These are phyloP conservation scores for Diloba caeruleocephala DNA, from an alignment of 2,888 invertebrate genomes.

Conservation along the genomic window DNA sequence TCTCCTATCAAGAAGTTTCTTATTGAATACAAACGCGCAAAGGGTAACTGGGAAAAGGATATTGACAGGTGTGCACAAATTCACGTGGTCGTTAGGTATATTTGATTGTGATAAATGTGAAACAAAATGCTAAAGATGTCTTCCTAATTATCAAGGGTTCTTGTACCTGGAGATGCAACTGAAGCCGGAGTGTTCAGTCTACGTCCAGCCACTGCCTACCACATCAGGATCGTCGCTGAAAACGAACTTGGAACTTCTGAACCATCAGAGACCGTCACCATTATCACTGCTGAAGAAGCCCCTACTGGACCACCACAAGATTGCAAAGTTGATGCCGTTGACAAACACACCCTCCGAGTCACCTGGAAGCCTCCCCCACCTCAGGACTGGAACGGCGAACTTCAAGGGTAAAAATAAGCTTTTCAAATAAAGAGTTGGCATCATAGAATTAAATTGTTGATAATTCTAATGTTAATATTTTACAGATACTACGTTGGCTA, in stretches of 20 bases:
- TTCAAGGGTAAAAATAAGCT: constrained; percentile 82
- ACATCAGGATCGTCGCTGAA: constrained; percentile 97
- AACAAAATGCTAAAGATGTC: neutral
- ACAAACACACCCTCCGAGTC: constrained; percentile 95
- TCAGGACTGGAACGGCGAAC: constrained; percentile 97
- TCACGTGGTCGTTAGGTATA: neutral
- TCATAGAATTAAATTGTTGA: neutral
- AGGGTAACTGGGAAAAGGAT: constrained; percentile 92
- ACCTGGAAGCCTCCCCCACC: constrained; percentile 97
- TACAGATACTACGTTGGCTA: constrained; percentile 97
- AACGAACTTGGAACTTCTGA: constrained; percentile 98
- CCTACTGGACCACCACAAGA: constrained; percentile 95
- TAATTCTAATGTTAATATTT: constrained; percentile 15
- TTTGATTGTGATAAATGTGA: neutral
- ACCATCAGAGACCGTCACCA: constrained; percentile 97
- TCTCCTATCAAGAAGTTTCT: constrained; percentile 96
- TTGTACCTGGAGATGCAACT: constrained; percentile 96
- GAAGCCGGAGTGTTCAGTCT: constrained; percentile 97
- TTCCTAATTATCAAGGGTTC: constrained; percentile 86
- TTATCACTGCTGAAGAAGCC: constrained; percentile 98
- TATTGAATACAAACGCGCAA: constrained; percentile 97
- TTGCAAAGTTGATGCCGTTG: constrained; percentile 95
- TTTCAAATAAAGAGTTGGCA: neutral
- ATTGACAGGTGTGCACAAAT: constrained; percentile 89
- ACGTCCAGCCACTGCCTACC: constrained; percentile 97